Percentiles rank a stretch among this genome's conserved stretches.
These are phyloP conservation scores for Xiphorhynchus elegans DNA, from an alignment of 2,113 vertebrate genomes.

Conservation along the genomic window DNA sequence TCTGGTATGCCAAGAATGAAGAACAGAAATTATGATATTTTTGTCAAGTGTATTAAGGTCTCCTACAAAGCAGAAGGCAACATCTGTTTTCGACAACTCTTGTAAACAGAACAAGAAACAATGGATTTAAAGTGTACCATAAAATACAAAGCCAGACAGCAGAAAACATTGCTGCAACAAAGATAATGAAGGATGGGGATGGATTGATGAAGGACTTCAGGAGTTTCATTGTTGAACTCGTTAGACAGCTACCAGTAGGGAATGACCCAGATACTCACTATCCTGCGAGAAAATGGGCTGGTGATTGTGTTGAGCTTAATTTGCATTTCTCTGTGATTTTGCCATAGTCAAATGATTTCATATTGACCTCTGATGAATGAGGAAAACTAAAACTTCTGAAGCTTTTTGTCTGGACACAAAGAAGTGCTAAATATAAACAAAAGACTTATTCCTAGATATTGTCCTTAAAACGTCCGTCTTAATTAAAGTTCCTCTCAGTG, in stretches of 20 bases:
- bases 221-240: neutral
- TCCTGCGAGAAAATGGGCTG: neutral
- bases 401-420: neutral
- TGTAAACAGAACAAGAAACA: neutral
- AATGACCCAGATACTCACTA: neutral
- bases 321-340: neutral
- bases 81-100: neutral
- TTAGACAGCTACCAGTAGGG: neutral
- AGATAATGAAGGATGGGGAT: neutral
- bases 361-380: rapidly evolving
- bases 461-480: neutral
- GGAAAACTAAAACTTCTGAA: neutral
- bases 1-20: neutral
- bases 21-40: neutral
- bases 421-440: neutral
- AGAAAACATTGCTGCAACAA: neutral
- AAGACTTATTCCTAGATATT: neutral
- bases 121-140: neutral
- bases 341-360: neutral
- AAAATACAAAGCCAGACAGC: neutral
- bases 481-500: neutral
- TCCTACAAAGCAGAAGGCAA: neutral
- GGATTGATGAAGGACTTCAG: neutral
- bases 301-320: neutral
- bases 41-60: neutral